Percentiles rank a stretch among this genome's conserved stretches.
phyloP scores from a whole-genome alignment of 2,113 vertebrate species.

The Cygnus atratus region DNA sequence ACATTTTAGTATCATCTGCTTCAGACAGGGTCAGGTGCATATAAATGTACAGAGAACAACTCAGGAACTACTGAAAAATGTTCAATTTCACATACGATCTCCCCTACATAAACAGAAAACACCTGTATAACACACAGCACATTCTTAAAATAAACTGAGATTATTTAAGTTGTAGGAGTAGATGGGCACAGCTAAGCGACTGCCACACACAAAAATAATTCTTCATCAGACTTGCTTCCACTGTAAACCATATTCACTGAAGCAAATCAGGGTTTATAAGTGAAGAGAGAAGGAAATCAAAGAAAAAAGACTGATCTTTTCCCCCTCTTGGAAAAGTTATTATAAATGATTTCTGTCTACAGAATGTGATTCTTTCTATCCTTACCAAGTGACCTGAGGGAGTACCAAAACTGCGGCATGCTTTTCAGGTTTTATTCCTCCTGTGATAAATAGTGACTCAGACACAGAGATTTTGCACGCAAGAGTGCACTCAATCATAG shows the following conservation, averaged over 20 bases:
- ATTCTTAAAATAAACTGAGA: not conserved
- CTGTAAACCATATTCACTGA: not conserved
- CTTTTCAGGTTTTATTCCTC: constrained; percentile 49
- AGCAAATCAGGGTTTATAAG: not conserved
- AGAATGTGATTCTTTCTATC: not conserved
- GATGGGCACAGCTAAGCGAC: not conserved
- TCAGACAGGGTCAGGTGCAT: not conserved
- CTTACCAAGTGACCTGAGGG: not conserved
- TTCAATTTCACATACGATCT: not conserved
- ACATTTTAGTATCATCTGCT: not conserved
- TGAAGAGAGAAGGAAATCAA: not conserved
- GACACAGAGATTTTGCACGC: not conserved
- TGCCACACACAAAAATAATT: not conserved
- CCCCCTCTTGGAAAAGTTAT: not conserved
- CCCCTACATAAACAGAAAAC: not conserved
- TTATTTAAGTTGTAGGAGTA: not conserved
- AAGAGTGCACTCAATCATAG: not conserved
- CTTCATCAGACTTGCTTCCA: not conserved
- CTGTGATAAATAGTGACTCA: not conserved
- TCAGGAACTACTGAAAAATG: not conserved
- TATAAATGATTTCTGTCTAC: not conserved
- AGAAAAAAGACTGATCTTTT: not conserved
- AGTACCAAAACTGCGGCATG: not conserved
- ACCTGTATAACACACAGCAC: not conserved
- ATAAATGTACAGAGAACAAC: not conserved